Conservation (phyloP, 2,888 invertebrate species). For the Ennomos fuscantarius region DNA sequence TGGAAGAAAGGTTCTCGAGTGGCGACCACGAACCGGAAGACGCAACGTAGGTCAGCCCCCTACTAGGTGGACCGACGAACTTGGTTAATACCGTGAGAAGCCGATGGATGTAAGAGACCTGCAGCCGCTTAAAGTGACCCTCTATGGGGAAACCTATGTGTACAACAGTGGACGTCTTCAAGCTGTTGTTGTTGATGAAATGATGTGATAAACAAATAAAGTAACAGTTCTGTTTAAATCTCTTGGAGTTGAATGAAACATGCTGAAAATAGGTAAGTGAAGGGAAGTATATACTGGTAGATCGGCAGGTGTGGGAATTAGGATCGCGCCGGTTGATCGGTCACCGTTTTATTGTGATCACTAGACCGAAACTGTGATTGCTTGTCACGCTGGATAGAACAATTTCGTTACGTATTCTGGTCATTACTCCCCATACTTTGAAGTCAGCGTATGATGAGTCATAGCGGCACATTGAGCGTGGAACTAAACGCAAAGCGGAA, state of each 20-base stretch:
- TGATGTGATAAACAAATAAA: conserved; percentile 20
- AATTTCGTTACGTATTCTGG: conserved; percentile 52
- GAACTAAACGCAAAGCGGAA: conserved; percentile 25
- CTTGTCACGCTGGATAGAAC: conserved; percentile 48
- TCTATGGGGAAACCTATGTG: too few species aligned
- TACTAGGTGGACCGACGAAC: too few species aligned
- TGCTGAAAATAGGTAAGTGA: conserved; percentile 9
- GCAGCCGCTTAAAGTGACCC: too few species aligned
- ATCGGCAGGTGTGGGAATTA: conserved; percentile 34
- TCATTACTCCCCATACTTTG: conserved; percentile 40
- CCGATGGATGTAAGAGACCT: too few species aligned
- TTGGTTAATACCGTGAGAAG: too few species aligned
- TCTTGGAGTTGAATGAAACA: conserved; percentile 4
- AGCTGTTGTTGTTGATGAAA: not conserved
- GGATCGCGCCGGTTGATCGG: conserved; percentile 37
- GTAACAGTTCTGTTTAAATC: conserved; percentile 5
- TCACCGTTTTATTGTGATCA: conserved; percentile 43
- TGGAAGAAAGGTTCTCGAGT: too few species aligned
- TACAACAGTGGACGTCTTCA: too few species aligned
- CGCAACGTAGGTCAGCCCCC: too few species aligned
- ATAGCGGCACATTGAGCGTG: conserved; percentile 20
- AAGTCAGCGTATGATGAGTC: conserved; percentile 26
- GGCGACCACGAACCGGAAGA: too few species aligned
- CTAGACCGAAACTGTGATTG: conserved; percentile 51
- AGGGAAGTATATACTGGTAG: conserved; percentile 11